These are phyloP conservation scores for Netelia inedita DNA, from an alignment of 2,888 invertebrate species.

Conservation along the genomic window DNA sequence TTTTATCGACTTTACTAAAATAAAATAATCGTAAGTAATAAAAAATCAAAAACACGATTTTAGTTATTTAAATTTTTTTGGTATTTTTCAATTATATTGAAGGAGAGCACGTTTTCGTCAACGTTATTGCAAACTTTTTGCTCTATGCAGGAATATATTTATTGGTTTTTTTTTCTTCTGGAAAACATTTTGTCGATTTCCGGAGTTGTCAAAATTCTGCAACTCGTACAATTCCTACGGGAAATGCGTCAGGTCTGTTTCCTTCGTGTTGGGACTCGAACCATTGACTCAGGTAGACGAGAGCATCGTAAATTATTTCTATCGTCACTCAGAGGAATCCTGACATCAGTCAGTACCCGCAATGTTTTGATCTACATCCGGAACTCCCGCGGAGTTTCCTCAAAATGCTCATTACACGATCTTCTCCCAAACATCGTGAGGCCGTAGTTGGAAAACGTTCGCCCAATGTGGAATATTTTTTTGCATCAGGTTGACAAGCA, in stretches of 20 bases:
- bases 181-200: not conserved
- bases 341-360: slow-evolving; percentile 67
- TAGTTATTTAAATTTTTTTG: too few species aligned
- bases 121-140: not conserved
- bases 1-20: too few species aligned
- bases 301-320: slow-evolving; percentile 72
- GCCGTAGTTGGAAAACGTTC: not conserved
- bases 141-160: not conserved
- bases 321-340: slow-evolving; percentile 14
- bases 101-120: too few species aligned
- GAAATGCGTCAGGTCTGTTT: slow-evolving; percentile 4
- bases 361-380: slow-evolving; percentile 76
- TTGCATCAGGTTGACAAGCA: not conserved
- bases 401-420: slow-evolving; percentile 38
- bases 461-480: not conserved
- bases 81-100: too few species aligned
- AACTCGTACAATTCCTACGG: not conserved
- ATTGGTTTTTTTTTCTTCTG: not conserved
- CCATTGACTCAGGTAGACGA: slow-evolving; percentile 40
- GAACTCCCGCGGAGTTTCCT: slow-evolving; percentile 37
- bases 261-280: slow-evolving; percentile 1
- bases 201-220: not conserved
- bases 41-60: too few species aligned
- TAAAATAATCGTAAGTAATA: too few species aligned
- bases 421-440: slow-evolving; percentile 21